These are phyloP conservation scores for Philhelius pedissequus DNA, from an alignment of 2,888 invertebrate species.

Conservation along the genomic window DNA sequence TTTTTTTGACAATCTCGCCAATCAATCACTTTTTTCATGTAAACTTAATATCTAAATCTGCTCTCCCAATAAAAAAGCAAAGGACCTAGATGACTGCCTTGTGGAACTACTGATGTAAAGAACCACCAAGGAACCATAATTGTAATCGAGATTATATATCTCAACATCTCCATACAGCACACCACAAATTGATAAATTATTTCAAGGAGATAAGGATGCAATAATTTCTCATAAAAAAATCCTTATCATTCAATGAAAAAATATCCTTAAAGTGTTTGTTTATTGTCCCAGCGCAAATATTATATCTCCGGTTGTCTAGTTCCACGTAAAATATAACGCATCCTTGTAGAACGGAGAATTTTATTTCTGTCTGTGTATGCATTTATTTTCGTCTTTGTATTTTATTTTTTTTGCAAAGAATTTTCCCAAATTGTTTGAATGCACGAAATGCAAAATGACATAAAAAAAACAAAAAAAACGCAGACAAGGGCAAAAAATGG, in stretches of 20 bases:
- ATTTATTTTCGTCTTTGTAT: background rate
- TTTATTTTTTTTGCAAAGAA: background rate
- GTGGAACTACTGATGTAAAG: too few species aligned
- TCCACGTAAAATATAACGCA: background rate
- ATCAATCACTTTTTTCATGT: too few species aligned
- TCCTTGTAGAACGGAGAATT: slow-evolving; percentile 1
- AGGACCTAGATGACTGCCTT: too few species aligned
- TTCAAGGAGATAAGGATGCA: too few species aligned
- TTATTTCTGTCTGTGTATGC: background rate
- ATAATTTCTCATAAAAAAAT: background rate
- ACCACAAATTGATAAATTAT: too few species aligned
- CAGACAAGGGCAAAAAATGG: slow-evolving; percentile 1
- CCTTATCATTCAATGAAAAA: background rate
- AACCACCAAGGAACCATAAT: too few species aligned
- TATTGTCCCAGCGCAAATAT: background rate
- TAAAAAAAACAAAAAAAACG: background rate
- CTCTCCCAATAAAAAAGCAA: too few species aligned
- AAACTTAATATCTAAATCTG: too few species aligned
- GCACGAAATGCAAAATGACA: slow-evolving; percentile 38
- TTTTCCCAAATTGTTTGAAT: slow-evolving; percentile 42
- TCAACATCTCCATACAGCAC: too few species aligned
- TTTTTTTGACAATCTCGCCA: too few species aligned
- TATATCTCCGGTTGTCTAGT: background rate
- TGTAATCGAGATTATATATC: too few species aligned
- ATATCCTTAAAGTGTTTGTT: background rate